These are phyloP conservation scores for Pinctada fucata DNA, from an alignment of 2,888 invertebrate genomes.

Conservation along the genomic window DNA sequence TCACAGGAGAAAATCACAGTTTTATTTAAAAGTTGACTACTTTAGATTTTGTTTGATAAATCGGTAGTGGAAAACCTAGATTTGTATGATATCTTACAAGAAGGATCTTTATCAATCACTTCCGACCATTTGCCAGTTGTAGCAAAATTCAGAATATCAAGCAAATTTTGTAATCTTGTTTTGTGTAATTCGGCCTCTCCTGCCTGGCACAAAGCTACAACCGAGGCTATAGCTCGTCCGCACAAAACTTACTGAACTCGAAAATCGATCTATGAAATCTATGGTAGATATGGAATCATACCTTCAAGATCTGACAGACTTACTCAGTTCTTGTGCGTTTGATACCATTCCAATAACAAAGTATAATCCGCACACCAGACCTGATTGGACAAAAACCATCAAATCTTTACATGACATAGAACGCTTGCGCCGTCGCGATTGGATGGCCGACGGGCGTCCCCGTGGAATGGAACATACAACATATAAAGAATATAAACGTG, in stretches of 20 bases:
- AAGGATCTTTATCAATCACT: constrained; percentile 8
- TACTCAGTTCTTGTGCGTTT: neutral
- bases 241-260: neutral
- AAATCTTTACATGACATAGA: neutral
- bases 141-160: neutral
- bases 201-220: constrained; percentile 3
- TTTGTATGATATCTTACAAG: constrained; percentile 7
- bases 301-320: neutral
- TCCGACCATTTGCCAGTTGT: constrained; percentile 12
- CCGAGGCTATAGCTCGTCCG: neutral
- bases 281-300: constrained; percentile 1
- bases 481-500: neutral
- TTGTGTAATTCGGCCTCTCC: neutral
- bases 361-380: constrained; percentile 9
- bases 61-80: neutral
- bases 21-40: too few relatives aligned
- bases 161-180: neutral
- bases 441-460: constrained; percentile 2
- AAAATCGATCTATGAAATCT: neutral
- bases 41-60: too few relatives aligned
- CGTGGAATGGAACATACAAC: neutral
- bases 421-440: neutral
- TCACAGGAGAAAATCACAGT: too few relatives aligned
- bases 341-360: neutral
- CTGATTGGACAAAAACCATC: constrained; percentile 2